These are phyloP conservation scores for Brassicogethes aeneus DNA, from an alignment of 2,888 invertebrate genomes.

Conservation along the genomic window DNA sequence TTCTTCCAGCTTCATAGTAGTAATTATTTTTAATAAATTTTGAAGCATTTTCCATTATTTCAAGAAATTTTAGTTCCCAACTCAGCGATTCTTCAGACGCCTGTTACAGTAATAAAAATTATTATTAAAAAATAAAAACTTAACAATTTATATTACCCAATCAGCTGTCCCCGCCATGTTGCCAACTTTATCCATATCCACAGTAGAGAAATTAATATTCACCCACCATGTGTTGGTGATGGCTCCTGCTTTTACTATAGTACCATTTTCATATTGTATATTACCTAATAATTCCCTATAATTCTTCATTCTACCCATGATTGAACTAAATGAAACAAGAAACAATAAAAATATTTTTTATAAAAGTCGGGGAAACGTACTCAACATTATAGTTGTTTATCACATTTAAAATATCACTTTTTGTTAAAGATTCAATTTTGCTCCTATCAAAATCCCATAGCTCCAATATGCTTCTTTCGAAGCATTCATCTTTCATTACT, in stretches of 20 bases:
- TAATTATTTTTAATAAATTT: constrained; percentile 36
- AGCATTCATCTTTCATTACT: constrained; percentile 52
- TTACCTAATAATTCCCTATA: constrained; percentile 56
- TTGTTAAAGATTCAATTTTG: constrained; percentile 46
- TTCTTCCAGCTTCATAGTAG: constrained; percentile 54
- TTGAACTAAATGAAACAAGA: constrained; percentile 12
- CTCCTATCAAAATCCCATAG: constrained; percentile 56
- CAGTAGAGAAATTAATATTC: constrained; percentile 57
- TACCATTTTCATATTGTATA: constrained; percentile 49
- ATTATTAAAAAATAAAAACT: constrained; percentile 3
- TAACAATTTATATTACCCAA: constrained; percentile 42
- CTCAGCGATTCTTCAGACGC: constrained; percentile 46
- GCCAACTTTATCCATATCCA: constrained; percentile 56
- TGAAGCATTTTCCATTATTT: constrained; percentile 35
- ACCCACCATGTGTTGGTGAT: constrained; percentile 56
- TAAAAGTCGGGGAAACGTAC: constrained; percentile 25
- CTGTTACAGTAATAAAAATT: too few relatives aligned
- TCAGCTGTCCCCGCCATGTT: constrained; percentile 68
- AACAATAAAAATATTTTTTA: background rate
- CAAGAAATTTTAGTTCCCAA: constrained; percentile 52
- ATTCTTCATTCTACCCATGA: constrained; percentile 56
- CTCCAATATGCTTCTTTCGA: constrained; percentile 57
- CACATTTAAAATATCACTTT: constrained; percentile 51
- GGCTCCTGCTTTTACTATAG: constrained; percentile 54
- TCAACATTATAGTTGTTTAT: constrained; percentile 49